A percentile compares a stretch with the other conserved stretches of the same genome.
These are phyloP conservation scores for Ptiloglossa arizonensis DNA, from an alignment of 1,140 invertebrate genomes.

Conservation along the genomic window DNA sequence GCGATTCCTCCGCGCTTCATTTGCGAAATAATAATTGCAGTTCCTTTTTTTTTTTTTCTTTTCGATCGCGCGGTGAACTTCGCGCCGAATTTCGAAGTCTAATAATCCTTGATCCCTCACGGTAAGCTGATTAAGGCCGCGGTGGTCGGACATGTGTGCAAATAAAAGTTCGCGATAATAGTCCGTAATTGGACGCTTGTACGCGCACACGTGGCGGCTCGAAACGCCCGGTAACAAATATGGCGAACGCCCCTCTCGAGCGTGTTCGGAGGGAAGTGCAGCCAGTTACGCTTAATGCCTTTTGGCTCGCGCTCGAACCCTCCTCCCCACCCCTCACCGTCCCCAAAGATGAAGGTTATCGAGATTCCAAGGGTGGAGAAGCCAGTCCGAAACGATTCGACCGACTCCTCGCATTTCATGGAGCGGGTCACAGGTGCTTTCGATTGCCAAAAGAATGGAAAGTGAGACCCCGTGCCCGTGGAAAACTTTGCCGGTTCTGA, in stretches of 20 bases:
- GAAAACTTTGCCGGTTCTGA: too few relatives aligned
- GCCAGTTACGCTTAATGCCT: constrained; percentile 11
- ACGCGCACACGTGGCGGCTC: not conserved
- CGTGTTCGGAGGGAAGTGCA: not conserved
- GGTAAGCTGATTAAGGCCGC: constrained; percentile 12
- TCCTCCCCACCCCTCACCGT: not conserved
- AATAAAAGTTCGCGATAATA: constrained; percentile 17
- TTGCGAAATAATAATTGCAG: not conserved
- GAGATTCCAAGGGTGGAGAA: not conserved
- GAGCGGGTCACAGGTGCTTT: not conserved
- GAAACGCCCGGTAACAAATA: constrained; percentile 9
- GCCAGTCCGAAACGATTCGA: not conserved
- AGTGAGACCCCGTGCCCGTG: not conserved
- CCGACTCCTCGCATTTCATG: not conserved
- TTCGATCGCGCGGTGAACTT: not conserved
- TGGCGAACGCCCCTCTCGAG: not conserved
- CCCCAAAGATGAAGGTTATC: not conserved
- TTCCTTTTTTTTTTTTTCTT: too few relatives aligned
- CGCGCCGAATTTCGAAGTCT: constrained; percentile 1
- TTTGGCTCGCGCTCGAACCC: constrained; percentile 4
- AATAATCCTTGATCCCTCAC: constrained; percentile 7
- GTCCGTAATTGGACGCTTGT: constrained; percentile 9
- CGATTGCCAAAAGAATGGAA: not conserved
- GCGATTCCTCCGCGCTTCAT: not conserved
- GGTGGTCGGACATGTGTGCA: not conserved